Percentiles rank a stretch among this genome's conserved stretches.
These are phyloP conservation scores for Yasuhikotakia modesta DNA, from an alignment of 2,797 vertebrate genomes.

Conservation along the genomic window DNA sequence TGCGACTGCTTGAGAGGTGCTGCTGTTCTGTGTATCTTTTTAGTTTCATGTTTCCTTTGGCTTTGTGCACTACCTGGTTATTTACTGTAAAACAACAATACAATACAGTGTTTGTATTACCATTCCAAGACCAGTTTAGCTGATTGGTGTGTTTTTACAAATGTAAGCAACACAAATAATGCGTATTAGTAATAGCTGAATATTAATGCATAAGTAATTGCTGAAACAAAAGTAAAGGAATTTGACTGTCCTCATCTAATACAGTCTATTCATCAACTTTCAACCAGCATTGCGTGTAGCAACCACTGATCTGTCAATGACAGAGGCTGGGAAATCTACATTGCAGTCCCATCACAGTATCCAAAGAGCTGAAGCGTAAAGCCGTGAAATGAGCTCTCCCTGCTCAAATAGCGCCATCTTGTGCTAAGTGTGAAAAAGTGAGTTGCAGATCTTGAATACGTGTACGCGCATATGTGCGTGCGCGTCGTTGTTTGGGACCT, in stretches of 20 bases:
- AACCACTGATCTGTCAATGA: background rate
- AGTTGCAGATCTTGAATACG: background rate
- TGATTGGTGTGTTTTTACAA: no score
- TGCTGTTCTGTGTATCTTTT: background rate
- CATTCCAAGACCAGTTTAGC: no score
- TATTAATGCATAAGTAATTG: background rate
- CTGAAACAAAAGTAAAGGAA: no score
- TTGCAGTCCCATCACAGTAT: background rate
- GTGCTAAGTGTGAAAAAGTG: slow-evolving; percentile 43
- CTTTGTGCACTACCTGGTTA: background rate
- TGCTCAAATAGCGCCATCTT: slow-evolving; percentile 62
- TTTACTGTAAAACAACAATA: background rate
- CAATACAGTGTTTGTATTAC: background rate
- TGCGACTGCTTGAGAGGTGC: slow-evolving; percentile 1
- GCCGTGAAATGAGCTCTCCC: slow-evolving; percentile 27
- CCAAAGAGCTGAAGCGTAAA: slow-evolving; percentile 23
- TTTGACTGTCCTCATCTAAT: no score
- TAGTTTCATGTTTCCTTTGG: background rate
- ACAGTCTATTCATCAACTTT: no score
- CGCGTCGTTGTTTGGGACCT: background rate
- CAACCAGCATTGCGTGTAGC: no score
- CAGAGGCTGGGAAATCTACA: background rate
- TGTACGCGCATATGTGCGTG: background rate
- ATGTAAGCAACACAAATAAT: no score
- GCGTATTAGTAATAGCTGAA: background rate